phyloP scores from a whole-genome alignment of 2,113 vertebrate genomes.

The Accipiter virgatus region DNA sequence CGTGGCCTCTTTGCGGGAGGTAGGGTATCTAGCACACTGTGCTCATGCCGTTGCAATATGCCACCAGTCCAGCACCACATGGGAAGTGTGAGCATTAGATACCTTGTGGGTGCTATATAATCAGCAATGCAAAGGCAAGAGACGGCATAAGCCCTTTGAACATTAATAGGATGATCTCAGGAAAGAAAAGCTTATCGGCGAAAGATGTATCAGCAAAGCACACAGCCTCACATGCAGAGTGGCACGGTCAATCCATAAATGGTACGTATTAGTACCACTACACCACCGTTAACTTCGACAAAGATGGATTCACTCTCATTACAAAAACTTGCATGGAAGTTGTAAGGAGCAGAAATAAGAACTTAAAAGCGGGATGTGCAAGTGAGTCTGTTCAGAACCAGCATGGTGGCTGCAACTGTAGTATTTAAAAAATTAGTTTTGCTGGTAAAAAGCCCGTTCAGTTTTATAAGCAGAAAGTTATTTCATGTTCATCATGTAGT shows the following conservation, averaged over 20 bases:
- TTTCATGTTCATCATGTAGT: neutral
- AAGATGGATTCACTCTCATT: neutral
- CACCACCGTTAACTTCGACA: neutral
- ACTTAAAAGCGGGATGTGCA: neutral
- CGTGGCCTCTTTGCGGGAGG: neutral
- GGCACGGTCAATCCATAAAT: neutral
- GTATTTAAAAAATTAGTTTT: neutral
- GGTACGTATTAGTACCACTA: rapidly evolving
- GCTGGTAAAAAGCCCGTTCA: neutral
- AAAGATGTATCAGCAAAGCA: neutral
- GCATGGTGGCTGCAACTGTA: neutral
- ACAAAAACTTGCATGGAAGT: neutral
- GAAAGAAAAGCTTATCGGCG: neutral
- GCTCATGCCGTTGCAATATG: neutral
- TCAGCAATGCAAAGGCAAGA: neutral
- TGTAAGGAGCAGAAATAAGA: neutral
- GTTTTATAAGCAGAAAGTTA: neutral
- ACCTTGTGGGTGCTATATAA: neutral
- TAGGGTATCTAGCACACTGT: neutral
- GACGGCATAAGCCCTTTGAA: neutral
- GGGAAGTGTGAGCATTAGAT: neutral
- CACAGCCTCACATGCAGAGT: neutral
- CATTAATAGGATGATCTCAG: neutral
- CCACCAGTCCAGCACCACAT: neutral
- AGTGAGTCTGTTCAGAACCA: neutral